Base-by-base conservation (phyloP, 2,888 invertebrate species). In the Leucophenga maculata region DNA sequence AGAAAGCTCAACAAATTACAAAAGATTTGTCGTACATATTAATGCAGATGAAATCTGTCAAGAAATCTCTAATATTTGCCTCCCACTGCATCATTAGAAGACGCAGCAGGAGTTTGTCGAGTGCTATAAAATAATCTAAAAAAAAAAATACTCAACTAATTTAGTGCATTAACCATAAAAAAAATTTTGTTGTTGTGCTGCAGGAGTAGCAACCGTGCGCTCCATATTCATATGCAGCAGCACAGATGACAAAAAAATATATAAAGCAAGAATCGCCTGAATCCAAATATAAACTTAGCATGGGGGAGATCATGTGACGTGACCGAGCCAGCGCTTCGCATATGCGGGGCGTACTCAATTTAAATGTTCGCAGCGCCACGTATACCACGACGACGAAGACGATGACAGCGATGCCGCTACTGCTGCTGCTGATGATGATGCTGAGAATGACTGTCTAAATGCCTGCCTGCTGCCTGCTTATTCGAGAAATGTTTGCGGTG, bases 251-350 rank as follows among this genome's bases (percentile, higher is more conserved):
- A 54, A 54, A 54, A 13, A 57, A 11, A 22, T 11, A 55, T 20
- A 8, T n/a, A 57, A 57, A 9, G 55, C 6, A 57, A 57, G 13
- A 1, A 57, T 26, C 11, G 57, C 26, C 78, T 75, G 77, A 72
- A 69, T 82, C 83, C 76, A 64, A 62, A 83, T 79, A 78, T 83
- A 76, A 82, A 80, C 81, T 82, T 75, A 78, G 81, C 81, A 83
- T 83, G 83, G 78, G 73, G 74, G 73, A 81, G 82, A 79, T 83
- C 83, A 78, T 74, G 75, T 81, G 76, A 79, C 71, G 67, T 26
- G 39, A 65, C 64, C 26, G 46, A 22, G 13, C 26, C 31, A 22
- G 13, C 55, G 46, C 11, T 16, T 20, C 46, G 44, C 44, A 55
- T 26, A 26, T 11, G 16, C 59, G 22, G 16, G 32, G 32, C 48